These are phyloP conservation scores for Drosophila kuntzei DNA, from an alignment of 2,888 invertebrate genomes.

Conservation along the genomic window DNA sequence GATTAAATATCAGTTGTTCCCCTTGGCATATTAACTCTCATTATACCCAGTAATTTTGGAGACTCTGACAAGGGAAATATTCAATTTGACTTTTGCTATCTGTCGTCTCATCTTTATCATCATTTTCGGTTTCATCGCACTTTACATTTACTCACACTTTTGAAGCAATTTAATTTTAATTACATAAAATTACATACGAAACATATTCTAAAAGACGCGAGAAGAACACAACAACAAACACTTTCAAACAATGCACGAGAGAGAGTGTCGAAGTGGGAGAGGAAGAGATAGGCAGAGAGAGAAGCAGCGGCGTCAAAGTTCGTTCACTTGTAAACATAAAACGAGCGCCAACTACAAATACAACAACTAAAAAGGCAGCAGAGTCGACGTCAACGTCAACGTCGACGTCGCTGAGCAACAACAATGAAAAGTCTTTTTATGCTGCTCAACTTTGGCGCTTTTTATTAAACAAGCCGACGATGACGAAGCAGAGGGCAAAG, in stretches of 20 bases:
- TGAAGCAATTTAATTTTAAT: constrained; percentile 63
- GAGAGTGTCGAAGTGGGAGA: constrained; percentile 1
- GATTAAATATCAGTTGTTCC: constrained; percentile 19
- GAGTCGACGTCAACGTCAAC: constrained; percentile 6
- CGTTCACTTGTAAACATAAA: constrained; percentile 78
- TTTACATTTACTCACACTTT: constrained; percentile 30
- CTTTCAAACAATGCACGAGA: constrained; percentile 43
- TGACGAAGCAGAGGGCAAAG: constrained; percentile 28
- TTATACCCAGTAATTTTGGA: constrained; percentile 29
- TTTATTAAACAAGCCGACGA: constrained; percentile 75
- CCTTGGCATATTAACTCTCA: constrained; percentile 38
- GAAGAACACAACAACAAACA: constrained; percentile 44
- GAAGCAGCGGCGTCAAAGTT: constrained; percentile 67
- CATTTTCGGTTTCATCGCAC: constrained; percentile 24
- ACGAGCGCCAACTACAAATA: constrained; percentile 55
- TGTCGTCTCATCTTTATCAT: constrained; percentile 23
- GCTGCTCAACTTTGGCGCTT: constrained; percentile 74
- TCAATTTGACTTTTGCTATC: constrained; percentile 69
- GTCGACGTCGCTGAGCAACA: constrained; percentile 53
- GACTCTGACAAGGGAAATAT: constrained; percentile 23
- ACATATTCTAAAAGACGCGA: constrained; percentile 53
- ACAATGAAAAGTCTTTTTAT: constrained; percentile 65
- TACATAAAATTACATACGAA: constrained; percentile 67
- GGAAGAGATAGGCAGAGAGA: constrained; percentile 20
- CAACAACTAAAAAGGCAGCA: constrained; percentile 41